Conservation (phyloP, 2,888 invertebrate species). For the Oasisia sp. region DNA sequence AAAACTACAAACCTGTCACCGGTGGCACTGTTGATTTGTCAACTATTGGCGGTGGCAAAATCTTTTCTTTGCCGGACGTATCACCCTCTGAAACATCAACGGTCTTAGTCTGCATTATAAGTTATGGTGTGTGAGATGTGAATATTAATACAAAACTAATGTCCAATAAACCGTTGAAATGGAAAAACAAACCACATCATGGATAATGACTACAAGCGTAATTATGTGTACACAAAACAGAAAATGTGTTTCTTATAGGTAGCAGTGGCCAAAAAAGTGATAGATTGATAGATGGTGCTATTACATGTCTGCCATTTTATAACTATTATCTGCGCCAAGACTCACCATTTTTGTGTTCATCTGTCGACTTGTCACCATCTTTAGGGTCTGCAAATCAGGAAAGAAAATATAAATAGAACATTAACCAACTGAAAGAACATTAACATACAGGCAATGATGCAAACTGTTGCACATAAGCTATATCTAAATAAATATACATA, state of each 20-base stretch:
- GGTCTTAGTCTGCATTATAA: too few relatives aligned
- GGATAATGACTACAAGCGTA: neutral
- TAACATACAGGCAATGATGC: neutral
- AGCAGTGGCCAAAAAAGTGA: neutral
- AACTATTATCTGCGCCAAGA: neutral
- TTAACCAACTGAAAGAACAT: neutral
- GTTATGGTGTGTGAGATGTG: too few relatives aligned
- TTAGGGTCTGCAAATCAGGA: neutral
- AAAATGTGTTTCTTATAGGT: neutral
- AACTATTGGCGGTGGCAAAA: neutral
- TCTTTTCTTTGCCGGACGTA: neutral
- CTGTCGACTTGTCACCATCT: neutral
- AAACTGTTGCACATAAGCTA: neutral
- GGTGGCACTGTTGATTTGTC: neutral
- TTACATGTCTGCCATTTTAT: neutral
- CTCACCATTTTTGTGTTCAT: constrained; percentile 12
- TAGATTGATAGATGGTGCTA: neutral
- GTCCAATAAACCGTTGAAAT: too few relatives aligned
- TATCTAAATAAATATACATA: too few relatives aligned
- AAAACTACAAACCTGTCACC: neutral
- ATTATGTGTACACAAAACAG: neutral
- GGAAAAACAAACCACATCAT: neutral
- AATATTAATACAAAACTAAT: too few relatives aligned
- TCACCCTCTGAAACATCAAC: neutral
- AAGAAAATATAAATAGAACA: neutral